Base-by-base conservation (phyloP, 2,797 vertebrate genomes). In the Melanotaenia nigrans region DNA sequence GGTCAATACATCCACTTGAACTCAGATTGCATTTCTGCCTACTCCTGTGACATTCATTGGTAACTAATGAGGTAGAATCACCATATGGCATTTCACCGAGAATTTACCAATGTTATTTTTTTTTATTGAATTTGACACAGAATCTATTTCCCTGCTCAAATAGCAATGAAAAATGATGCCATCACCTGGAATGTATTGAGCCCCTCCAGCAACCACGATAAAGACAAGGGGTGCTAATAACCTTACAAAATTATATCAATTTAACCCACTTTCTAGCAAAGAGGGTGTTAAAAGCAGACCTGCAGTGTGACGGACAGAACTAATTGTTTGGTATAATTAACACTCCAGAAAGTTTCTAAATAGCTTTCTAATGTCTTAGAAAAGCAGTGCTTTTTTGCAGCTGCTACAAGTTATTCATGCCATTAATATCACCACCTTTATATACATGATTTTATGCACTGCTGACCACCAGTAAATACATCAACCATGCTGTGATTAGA, bases 401-500 rank as follows among this genome's bases (percentile, higher is more conserved):
- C 20, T 77, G 65, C 63, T 71, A 68, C 61, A 63, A 78, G 80
- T 82, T 82, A 82, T 65, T 79, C 28, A 45, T 79, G 73, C 81
- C 78, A 80, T 82, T 89, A 77, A 71, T 63, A 74, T 68, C 38
- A 75, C 51, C 76, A 55, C 68, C 68, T 73, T 79, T 72, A 72
- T 49, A 74, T 71, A 56, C 61, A 62, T 77, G 38, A 45, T 75
- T 84, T 69, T 72, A 77, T 79, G 81, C 82, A 76, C 79, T 55
- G 82, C 71, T 73, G 65, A 75, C 79, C 82, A 36, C 75, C 71
- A 73, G 79, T 87, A 87, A 86, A 87, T 79, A 80, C 78, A 84
- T 87, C 83, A 77, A 77, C 74, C 67, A 68, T 28, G 47, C 72
- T 30, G 14, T 86, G 82, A 90, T 90, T 90, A 84, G 68, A 85